Evolutionary conservation across 2,888 invertebrate genomes (phyloP), one percentile per base, ranked within the genome.

Genomic region (Lepidochrysops patricia): DNA sequence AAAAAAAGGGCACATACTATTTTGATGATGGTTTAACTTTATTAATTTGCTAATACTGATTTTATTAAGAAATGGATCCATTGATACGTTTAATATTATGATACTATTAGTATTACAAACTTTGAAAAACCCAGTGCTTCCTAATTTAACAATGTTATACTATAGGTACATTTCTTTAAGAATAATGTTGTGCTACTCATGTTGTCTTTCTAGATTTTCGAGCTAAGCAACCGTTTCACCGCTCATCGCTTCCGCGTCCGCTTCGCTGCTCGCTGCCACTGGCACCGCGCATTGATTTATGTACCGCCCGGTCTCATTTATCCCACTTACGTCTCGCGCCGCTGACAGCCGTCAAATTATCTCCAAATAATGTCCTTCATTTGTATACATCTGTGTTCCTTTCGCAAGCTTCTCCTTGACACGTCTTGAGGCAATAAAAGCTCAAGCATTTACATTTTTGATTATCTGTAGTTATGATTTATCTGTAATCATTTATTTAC

Each of bases 281-380:
- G 7, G 2, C 19, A 54, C 68, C 65, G 48, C 61, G 56, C 58
- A 61, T 7, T 76, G 74, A 79, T 77, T 77, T 72, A 78, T 72
- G 69, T 64, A 66, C 68, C 65, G 62, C 64, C 68, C 67, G 70
- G 65, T 65, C 68, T 69, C 72, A 69, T 72, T 72, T 70, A 70
- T 71, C 64, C 63, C 64, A 69, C 71, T 80, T 78, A 73, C 72
- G 70, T 70, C 71, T 68, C 65, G 70, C 70, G 66, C 61, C 64
- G 69, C 62, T 67, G 73, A 74, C 74, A 74, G 69, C 64, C 66
- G 68, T 71, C 73, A 70, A 79, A 73, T 76, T 76, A 77, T 75
- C 72, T 66, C 65, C 65, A 72, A 72, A 68, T 72, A 72, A 70
- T 70, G 69, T 68, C 64, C 62, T 67, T 66, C 69, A 70, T 70